A percentile compares a stretch with the other conserved stretches of the same genome.
phyloP scores from a whole-genome alignment of 2,888 invertebrate species.

The Andrena bucephala region DNA sequence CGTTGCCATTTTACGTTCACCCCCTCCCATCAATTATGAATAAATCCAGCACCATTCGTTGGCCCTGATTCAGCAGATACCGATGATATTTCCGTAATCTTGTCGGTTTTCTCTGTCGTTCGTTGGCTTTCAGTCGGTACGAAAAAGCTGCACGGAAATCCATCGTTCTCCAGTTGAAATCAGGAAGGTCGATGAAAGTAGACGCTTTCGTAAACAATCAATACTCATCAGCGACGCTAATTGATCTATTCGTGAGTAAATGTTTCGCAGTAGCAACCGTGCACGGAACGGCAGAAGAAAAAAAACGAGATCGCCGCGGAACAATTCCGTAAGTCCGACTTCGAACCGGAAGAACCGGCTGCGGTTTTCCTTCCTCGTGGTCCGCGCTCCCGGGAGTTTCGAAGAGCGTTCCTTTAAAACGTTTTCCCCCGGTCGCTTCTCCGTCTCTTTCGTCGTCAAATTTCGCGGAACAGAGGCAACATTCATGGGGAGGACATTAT shows the following conservation, averaged over 20 bases:
- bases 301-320: background rate
- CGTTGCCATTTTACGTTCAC: constrained; percentile 32
- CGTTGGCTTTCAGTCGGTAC: no score
- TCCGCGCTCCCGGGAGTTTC: constrained; percentile 16
- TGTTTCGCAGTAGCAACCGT: no score
- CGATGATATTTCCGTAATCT: background rate
- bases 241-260: no score
- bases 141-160: no score
- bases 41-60: constrained; percentile 14
- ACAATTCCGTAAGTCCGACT: constrained; percentile 10
- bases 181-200: no score
- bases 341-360: constrained; percentile 7
- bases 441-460: constrained; percentile 42
- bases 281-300: background rate
- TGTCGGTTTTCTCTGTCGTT: no score
- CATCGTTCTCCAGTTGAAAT: no score
- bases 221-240: no score
- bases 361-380: constrained; percentile 13
- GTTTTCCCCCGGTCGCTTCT: constrained; percentile 26
- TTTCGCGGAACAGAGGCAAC: constrained; percentile 56
- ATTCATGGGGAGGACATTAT: constrained; percentile 53
- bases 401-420: constrained; percentile 40
- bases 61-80: background rate
- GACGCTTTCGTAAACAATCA: no score
- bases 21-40: constrained; percentile 25